A percentile compares a stretch with the other conserved stretches of the same genome.
Conservation (phyloP, 2,113 vertebrate genomes). For the Orthonyx spaldingii region DNA sequence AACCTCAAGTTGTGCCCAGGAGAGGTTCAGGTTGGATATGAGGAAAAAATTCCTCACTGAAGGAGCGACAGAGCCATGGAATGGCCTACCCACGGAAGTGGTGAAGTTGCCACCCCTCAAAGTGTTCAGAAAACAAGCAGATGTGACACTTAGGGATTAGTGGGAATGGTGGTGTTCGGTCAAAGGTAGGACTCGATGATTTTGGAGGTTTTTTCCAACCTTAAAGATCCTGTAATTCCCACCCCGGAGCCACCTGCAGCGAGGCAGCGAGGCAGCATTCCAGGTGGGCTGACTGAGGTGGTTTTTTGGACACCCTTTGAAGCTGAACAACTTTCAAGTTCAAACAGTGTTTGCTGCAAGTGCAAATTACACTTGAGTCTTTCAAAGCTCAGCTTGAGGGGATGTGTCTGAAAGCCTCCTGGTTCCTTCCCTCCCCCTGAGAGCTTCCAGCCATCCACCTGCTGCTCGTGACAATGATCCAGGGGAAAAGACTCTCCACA, state of each 20-base stretch:
- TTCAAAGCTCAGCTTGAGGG: slow-evolving; percentile 20
- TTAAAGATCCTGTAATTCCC: background rate
- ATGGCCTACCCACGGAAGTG: background rate
- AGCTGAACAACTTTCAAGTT: slow-evolving; percentile 16
- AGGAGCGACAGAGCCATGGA: background rate
- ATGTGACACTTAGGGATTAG: background rate
- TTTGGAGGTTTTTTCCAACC: background rate
- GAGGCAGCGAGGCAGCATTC: background rate
- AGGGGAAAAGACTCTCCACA: background rate
- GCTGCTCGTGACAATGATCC: background rate
- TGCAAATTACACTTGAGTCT: background rate
- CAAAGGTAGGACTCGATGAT: background rate
- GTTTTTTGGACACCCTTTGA: background rate
- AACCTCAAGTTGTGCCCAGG: background rate
- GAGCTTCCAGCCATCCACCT: background rate
- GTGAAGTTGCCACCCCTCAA: background rate
- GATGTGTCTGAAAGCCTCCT: background rate
- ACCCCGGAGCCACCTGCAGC: background rate
- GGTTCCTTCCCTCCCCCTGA: background rate
- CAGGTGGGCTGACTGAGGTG: background rate
- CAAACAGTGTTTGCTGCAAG: background rate
- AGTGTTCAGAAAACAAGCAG: background rate
- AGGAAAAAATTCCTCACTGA: background rate
- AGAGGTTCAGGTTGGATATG: background rate
- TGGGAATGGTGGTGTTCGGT: background rate